These are phyloP conservation scores for Seriola quinqueradiata DNA, from an alignment of 2,113 vertebrate genomes.

Conservation along the genomic window DNA sequence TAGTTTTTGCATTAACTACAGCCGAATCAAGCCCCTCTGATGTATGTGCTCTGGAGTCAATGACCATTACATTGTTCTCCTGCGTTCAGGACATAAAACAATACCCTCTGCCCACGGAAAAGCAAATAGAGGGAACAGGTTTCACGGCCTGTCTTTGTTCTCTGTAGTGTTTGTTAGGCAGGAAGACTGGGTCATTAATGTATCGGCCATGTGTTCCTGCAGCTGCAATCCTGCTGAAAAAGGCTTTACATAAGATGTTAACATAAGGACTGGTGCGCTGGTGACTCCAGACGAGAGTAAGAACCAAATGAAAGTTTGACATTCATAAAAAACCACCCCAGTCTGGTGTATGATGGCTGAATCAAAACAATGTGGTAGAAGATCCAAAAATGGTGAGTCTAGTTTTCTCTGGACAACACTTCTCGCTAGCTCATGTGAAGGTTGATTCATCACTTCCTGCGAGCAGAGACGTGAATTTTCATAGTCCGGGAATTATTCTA, in stretches of 20 bases:
- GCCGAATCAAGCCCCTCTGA: constrained; percentile 63
- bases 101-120: constrained; percentile 53
- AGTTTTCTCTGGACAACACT: constrained; percentile 1
- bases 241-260: neutral
- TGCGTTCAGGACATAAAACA: constrained; percentile 72
- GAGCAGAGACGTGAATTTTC: neutral
- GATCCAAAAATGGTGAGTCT: neutral
- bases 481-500: neutral
- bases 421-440: neutral
- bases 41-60: constrained; percentile 62
- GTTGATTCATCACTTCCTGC: constrained; percentile 33
- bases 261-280: constrained; percentile 3
- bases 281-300: neutral
- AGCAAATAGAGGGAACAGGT: constrained; percentile 61
- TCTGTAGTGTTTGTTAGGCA: constrained; percentile 58
- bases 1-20: constrained; percentile 64
- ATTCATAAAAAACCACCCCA: neutral
- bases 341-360: neutral
- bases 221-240: constrained; percentile 57
- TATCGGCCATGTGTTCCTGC: constrained; percentile 62
- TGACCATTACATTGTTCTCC: constrained; percentile 68
- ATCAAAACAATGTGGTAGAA: neutral
- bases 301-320: neutral
- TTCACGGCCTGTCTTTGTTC: constrained; percentile 68
- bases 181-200: constrained; percentile 74